phyloP scores from a whole-genome alignment of 2,888 invertebrate genomes.

The Nasonia oneida region DNA sequence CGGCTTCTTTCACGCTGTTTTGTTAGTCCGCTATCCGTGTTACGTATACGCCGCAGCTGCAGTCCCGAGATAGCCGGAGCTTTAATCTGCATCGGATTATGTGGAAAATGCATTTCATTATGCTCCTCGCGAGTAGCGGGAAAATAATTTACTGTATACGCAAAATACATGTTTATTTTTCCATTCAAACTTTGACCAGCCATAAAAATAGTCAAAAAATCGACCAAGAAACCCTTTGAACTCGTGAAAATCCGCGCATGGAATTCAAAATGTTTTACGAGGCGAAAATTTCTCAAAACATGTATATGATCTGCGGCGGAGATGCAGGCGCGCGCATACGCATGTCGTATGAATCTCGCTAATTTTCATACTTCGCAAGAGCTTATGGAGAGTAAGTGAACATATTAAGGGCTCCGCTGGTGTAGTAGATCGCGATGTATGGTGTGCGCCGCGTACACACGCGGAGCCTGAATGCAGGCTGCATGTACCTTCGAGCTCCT shows the following conservation, averaged over 20 bases:
- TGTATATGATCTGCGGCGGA: not conserved
- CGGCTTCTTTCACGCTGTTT: slow-evolving; percentile 31
- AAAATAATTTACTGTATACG: slow-evolving; percentile 33
- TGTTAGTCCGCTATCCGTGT: slow-evolving; percentile 30
- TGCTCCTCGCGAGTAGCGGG: slow-evolving; percentile 31
- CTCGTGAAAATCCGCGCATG: not conserved
- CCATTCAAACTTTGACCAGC: not conserved
- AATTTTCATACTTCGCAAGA: slow-evolving; percentile 44
- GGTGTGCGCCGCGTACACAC: not conserved
- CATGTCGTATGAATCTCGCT: not conserved
- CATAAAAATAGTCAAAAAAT: not conserved
- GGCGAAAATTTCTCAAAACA: not conserved
- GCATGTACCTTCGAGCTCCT: not conserved
- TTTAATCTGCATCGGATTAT: slow-evolving; percentile 74
- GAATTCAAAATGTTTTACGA: not conserved
- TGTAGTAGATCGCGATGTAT: slow-evolving; percentile 13
- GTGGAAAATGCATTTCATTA: slow-evolving; percentile 71
- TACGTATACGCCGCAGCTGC: slow-evolving; percentile 27
- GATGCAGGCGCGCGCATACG: not conserved
- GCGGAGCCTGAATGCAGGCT: not conserved
- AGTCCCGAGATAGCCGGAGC: slow-evolving; percentile 61
- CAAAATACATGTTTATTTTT: too few species aligned
- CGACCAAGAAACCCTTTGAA: not conserved
- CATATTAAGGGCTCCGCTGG: slow-evolving; percentile 25
- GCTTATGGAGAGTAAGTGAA: slow-evolving; percentile 32